phyloP scores from a whole-genome alignment of 2,797 vertebrate species.

The Gymnothorax javanicus region DNA sequence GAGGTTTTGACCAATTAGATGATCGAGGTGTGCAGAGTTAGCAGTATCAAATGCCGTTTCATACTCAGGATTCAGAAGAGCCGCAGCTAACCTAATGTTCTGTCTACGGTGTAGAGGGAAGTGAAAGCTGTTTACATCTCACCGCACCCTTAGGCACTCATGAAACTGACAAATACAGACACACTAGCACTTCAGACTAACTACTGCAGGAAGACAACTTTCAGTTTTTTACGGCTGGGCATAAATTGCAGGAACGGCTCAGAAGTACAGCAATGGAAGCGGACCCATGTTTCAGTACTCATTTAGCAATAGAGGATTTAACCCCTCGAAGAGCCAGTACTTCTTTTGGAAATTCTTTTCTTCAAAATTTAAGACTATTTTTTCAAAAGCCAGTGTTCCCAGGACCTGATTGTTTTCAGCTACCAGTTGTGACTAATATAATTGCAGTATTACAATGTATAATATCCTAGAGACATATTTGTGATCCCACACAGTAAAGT shows the following conservation, averaged over 20 bases:
- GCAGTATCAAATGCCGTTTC: neutral
- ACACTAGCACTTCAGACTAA: neutral
- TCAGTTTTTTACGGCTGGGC: neutral
- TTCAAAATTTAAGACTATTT: too few relatives aligned
- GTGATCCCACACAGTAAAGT: too few relatives aligned
- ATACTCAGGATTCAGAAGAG: neutral
- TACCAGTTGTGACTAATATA: too few relatives aligned
- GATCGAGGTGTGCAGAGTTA: neutral
- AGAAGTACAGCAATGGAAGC: neutral
- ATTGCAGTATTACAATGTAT: too few relatives aligned
- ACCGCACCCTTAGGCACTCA: neutral
- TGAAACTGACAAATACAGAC: neutral
- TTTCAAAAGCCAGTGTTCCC: too few relatives aligned
- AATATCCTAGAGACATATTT: too few relatives aligned
- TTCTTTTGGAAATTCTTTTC: too few relatives aligned
- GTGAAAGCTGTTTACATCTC: neutral
- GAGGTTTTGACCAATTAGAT: neutral
- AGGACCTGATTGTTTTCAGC: too few relatives aligned
- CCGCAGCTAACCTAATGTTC: too few relatives aligned
- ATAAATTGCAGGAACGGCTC: neutral
- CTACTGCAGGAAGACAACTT: neutral
- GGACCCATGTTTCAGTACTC: neutral
- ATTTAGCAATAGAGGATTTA: neutral
- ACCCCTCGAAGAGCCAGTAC: too few relatives aligned
- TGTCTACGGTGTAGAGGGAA: neutral